Evolutionary conservation across 2,113 vertebrate genomes (phyloP).

Genomic region (Gila orcuttii): DNA sequence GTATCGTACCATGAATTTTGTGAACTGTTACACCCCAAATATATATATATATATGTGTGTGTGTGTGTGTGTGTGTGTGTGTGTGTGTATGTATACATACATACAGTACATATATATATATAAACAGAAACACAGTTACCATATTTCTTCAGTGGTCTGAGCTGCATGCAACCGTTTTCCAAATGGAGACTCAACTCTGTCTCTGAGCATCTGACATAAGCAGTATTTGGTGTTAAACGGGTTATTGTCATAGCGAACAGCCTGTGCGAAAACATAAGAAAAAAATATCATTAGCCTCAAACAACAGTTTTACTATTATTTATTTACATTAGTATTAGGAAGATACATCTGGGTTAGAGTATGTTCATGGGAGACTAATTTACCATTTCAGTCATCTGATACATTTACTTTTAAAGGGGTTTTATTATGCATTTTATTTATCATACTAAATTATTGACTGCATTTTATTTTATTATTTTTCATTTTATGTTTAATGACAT

Average conservation of each 20-base stretch:
- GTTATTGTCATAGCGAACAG: slow-evolving; percentile 90
- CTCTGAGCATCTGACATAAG: slow-evolving; percentile 94
- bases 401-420: neutral
- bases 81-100: too few species aligned
- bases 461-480: neutral
- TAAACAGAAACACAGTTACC: slow-evolving; percentile 70
- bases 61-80: too few species aligned
- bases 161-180: slow-evolving; percentile 89
- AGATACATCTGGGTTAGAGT: neutral
- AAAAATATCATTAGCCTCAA: neutral
- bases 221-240: slow-evolving; percentile 98
- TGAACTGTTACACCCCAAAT: too few species aligned
- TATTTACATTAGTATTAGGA: neutral
- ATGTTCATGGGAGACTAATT: neutral
- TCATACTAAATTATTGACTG: neutral
- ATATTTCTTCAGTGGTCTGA: slow-evolving; percentile 88
- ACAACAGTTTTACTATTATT: neutral
- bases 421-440: neutral
- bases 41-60: too few species aligned
- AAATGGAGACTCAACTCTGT: slow-evolving; percentile 88
- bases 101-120: too few species aligned
- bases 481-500: neutral
- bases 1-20: too few species aligned
- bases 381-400: neutral
- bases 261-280: slow-evolving; percentile 70